Base-by-base conservation (phyloP, 2,797 vertebrate genomes). In the Harpagifer antarcticus region DNA sequence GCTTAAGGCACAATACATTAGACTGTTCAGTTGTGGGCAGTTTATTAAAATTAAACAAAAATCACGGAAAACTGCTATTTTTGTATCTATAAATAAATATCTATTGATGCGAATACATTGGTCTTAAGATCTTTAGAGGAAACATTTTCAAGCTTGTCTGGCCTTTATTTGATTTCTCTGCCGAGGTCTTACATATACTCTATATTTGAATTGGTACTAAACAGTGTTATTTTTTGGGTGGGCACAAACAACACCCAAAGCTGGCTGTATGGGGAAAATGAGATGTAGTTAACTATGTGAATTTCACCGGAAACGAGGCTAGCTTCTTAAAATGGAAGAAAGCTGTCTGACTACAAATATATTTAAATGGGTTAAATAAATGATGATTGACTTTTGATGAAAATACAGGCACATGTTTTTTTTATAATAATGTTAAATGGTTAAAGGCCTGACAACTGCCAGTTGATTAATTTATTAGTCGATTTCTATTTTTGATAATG, bases 1-100 rank as follows among this genome's bases (percentile, higher is more conserved):
- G 49, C 50, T 47, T 61, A 50, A 48, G 54, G 44, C 27, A 37
- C 44, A 13, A 65, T 55, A 12, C 17, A 77, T 48, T 54, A 9
- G 42, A 65, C 17, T n/a, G 37, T n/a, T 69, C 49, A 12, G 40
- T 49, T 58, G 19, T 74, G 63, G 37, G 54, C 17, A 9, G 15
- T 14, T 63, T 0, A 60, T 72, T 77, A 47, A 10, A 44, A 33
- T 47, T 50, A 7, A 53, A 48, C 3, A 60, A 16, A 57, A 23
- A 56, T 7, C 0, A 12, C 16, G 33, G 44, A 54, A 45, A 52
- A 40, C 6, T 52, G 16, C 27, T 60, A n/a, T 9, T 10, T 16
- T 27, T 0, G 27, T 45, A 11, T 1, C 14, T 16, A 3, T 27
- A 16, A 27, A 45, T 37, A 56, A 54, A 37, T 56, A 44, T 60